Evolutionary conservation across 2,113 vertebrate genomes (phyloP).

Genomic region (Hemibagrus wyckioides): DNA sequence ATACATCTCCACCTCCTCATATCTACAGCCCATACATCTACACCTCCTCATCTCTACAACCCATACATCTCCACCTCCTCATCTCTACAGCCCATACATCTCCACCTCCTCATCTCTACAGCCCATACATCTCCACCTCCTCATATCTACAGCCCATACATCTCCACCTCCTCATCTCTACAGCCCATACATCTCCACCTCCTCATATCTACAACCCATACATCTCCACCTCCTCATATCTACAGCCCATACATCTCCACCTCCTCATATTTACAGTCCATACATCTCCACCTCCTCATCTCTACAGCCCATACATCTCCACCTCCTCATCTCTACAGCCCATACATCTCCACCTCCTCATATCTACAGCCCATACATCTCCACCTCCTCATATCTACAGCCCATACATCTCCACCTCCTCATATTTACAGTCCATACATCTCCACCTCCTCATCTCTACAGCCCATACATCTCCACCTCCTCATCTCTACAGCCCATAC

Average conservation of each 20-base stretch:
- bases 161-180: not conserved
- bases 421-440: fast-evolving
- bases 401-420: not conserved
- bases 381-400: too few species aligned
- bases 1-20: not conserved
- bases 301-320: not conserved
- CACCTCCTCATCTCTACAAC: too few species aligned
- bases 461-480: not conserved
- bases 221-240: not conserved
- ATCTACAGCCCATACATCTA: not conserved
- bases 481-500: too few species aligned
- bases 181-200: not conserved
- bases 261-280: not conserved
- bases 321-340: too few species aligned
- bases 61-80: too few species aligned
- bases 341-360: too few species aligned
- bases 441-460: not conserved
- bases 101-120: too few species aligned
- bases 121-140: not conserved
- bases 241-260: not conserved
- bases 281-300: not conserved
- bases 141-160: fast-evolving
- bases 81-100: not conserved
- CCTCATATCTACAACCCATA: not conserved
- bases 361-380: not conserved